Base-by-base conservation (phyloP, 2,888 invertebrate genomes). In the Spisula subtruncata region DNA sequence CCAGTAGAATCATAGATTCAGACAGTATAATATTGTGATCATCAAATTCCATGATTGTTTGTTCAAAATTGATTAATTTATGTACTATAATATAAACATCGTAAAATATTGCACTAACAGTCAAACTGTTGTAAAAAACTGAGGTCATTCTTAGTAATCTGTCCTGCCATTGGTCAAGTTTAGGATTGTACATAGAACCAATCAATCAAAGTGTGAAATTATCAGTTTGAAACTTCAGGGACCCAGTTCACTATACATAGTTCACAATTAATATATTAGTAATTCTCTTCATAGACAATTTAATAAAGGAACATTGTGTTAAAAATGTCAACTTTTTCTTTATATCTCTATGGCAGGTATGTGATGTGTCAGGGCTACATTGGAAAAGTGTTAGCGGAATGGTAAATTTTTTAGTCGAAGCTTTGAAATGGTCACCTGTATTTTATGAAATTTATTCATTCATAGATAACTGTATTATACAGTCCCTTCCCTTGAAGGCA, bases 401-500 rank as follows among this genome's bases (percentile, higher is more conserved):
- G n/a, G n/a, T n/a, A n/a, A n/a, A n/a, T 20, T 60, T n/a, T 60
- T 60, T 6, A n/a, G 2, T 20, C n/a, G 25, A n/a, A n/a, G 18
- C 60, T 60, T 60, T 25, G 10, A 25, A 66, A 66, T 66, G 25
- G 41, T 41, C 41, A 2, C 25, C 60, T 25, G 60, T 66, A 12
- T 25, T n/a, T 25, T 66, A 66, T 66, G 25, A 0, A 81, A 35
- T 46, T 20, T n/a, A 48, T 6, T 81, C 46, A 81, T 46, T 81
- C 46, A 81, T 46, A 20, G 20, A 1, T 35, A 56, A 18, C 16
- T n/a, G 18, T 66, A 66, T 66, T 66, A 66, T 6, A 10, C 25
- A n/a, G 8, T 6, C 25, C 5, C n/a, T 66, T 66, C 60, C 60
- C 60, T 66, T 66, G 41, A 82, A 35, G 82, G 82, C 82, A 82